Evolutionary conservation across 2,888 invertebrate species (phyloP), one percentile per base, ranked within the genome.

Genomic region (Venusia cambrica): DNA sequence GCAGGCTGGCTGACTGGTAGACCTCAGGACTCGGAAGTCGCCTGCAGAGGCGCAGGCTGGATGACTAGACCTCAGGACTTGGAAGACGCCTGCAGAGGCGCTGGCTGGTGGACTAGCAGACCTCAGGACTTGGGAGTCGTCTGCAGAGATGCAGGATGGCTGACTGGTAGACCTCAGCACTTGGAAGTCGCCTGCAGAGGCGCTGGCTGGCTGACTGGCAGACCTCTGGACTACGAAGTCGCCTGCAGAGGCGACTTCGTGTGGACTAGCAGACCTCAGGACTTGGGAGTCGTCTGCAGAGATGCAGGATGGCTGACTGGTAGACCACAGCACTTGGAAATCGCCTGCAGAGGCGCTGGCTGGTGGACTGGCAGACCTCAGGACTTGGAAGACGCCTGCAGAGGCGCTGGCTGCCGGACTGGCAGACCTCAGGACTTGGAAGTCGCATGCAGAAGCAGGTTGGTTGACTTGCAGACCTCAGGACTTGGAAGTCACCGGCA

Each of bases 381-480:
- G 30, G 21, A 12, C 6, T 8, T 19, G 3, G 12, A 11, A 13
- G n/a, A 17, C 15, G 14, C 10, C n/a, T 15, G 21, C 8, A 3
- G 17, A 22, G 12, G 2, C 8, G 16, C 22, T 13, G 32, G 3
- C 13, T n/a, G 4, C 24, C 13, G 12, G 32, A 13, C 13, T n/a
- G 4, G 32, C 13, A 17, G 32, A 13, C 13, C 17, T 13, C 12
- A 14, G 6, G 18, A n/a, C 11, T 12, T 12, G 8, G 6, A 12
- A 12, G 8, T 15, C 15, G 17, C 29, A 7, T 19, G 29, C 14
- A 10, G 20, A 28, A 7, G 2, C 17, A n/a, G n/a, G n/a, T n/a
- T n/a, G n/a, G 30, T 8, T 11, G 30, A 12, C 30, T 4, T 7
- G 27, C 18, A 13, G 28, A 14, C 29, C 19, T 13, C 5, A 5